Base-by-base conservation (phyloP, 2,888 invertebrate genomes). In the Ectobius pallidus region DNA sequence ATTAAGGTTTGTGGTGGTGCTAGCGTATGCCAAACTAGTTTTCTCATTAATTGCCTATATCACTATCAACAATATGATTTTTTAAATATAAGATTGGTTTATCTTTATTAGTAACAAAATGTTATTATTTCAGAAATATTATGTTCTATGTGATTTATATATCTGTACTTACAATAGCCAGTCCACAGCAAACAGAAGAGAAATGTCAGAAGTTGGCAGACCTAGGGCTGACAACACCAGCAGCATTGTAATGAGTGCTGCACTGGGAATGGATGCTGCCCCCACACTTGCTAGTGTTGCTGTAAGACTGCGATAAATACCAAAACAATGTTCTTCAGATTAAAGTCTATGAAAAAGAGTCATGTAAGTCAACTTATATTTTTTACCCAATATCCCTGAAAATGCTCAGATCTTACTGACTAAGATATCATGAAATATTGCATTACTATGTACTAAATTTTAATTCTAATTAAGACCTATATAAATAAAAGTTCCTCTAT, bases 271-370 rank as follows among this genome's bases (percentile, higher is more conserved):
- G 76, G 88, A 87, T 1, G 90, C 90, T 3, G 89, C 88, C 39
- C 90, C 90, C 71, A 90, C 85, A 76, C 88, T 88, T 22, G 90
- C 90, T 79, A 89, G 83, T 9, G 90, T 90, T 6, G 90, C 89
- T 55, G 90, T 90, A 77, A 90, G 81, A 78, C 85, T 85, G 70
- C n/a, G 77, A 72, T 72, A 74, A 69, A 22, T 42, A 18, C 22
- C 7, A 63, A 62, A 32, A 62, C 18, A 16, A 3, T 2, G 9
- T 52, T 52, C 4, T 49, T n/a, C 11, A 14, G 16, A 6, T 49
- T 49, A 49, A 7, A 7, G n/a, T n/a, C 49, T 39, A 6, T 39
- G 39, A n/a, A n/a, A n/a, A n/a, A n/a, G n/a, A n/a, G n/a, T n/a
- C n/a, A n/a, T n/a, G n/a, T n/a, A n/a, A 42, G 7, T 42, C 14